Conservation (phyloP, 2,888 invertebrate genomes). For the Cheilosia scutellata region DNA sequence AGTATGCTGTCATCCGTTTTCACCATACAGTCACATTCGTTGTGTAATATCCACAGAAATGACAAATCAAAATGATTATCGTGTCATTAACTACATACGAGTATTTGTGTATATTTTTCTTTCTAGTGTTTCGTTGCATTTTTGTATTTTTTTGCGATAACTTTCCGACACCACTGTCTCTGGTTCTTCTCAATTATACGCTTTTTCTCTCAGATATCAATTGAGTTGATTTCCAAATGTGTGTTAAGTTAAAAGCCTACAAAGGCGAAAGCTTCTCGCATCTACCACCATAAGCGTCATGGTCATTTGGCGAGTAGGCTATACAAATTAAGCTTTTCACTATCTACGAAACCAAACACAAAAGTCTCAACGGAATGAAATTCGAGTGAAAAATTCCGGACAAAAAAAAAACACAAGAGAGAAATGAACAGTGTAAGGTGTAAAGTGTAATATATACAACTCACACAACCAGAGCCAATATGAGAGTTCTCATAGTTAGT, state of each 20-base stretch:
- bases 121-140: not conserved
- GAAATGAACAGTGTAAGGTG: not conserved
- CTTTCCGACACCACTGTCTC: constrained; percentile 29
- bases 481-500: constrained; percentile 53
- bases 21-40: not conserved
- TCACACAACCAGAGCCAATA: constrained; percentile 18
- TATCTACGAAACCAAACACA: constrained; percentile 3
- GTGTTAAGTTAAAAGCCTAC: constrained; percentile 19
- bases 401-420: constrained; percentile 4
- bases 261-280: constrained; percentile 4
- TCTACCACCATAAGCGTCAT: not conserved
- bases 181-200: constrained; percentile 3
- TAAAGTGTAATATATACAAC: constrained; percentile 37
- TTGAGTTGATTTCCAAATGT: constrained; percentile 21
- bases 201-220: constrained; percentile 12
- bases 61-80: not conserved
- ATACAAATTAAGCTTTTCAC: constrained; percentile 18
- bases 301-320: not conserved
- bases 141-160: not conserved
- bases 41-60: not conserved
- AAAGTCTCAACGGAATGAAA: constrained; percentile 33
- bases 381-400: constrained; percentile 33
- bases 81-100: not conserved
- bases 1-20: not conserved
- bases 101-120: not conserved